A percentile compares a stretch with the other conserved stretches of the same genome.
These are phyloP conservation scores for Leptinotarsa rubiginosa DNA, from an alignment of 2,888 invertebrate genomes.

Conservation along the genomic window DNA sequence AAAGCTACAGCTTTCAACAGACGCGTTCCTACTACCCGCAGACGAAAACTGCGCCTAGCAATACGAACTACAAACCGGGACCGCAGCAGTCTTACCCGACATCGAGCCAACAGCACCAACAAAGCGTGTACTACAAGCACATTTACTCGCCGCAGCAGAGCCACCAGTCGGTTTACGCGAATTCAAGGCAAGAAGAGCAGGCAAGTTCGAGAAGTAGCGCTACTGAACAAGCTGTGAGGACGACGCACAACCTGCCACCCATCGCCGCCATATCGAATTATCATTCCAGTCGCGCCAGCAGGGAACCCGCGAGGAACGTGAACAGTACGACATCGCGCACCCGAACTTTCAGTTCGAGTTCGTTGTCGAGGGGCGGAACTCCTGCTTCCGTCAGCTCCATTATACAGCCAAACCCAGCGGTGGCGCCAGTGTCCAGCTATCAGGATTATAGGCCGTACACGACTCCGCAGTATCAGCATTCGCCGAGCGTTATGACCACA, in stretches of 20 bases:
- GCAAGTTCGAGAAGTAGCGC: conserved; percentile 30
- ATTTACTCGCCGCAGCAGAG: conserved; percentile 45
- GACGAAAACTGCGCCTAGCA: conserved; percentile 44
- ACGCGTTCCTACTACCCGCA: conserved; percentile 55
- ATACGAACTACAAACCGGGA: conserved; percentile 43
- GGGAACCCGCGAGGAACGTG: conserved; percentile 55
- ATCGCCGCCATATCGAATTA: conserved; percentile 68
- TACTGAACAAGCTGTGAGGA: conserved; percentile 55
- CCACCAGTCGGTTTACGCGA: conserved; percentile 39
- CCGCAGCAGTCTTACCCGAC: conserved; percentile 39
- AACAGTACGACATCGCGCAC: conserved; percentile 45
- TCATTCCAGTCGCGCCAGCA: conserved; percentile 64
- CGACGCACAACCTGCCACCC: conserved; percentile 69
- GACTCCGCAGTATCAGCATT: conserved; percentile 34
- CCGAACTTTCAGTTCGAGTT: conserved; percentile 39
- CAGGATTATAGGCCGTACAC: conserved; percentile 29
- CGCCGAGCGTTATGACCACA: conserved; percentile 55
- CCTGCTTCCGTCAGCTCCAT: conserved; percentile 40
- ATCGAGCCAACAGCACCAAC: conserved; percentile 28
- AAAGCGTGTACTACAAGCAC: conserved; percentile 46
- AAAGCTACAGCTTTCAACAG: conserved; percentile 48
- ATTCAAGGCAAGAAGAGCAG: conserved; percentile 42
- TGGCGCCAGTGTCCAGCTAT: conserved; percentile 25
- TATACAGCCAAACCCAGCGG: conserved; percentile 39
- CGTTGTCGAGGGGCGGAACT: conserved; percentile 44